These are phyloP conservation scores for Panonychus citri DNA, from an alignment of 1,140 invertebrate species.

Conservation along the genomic window DNA sequence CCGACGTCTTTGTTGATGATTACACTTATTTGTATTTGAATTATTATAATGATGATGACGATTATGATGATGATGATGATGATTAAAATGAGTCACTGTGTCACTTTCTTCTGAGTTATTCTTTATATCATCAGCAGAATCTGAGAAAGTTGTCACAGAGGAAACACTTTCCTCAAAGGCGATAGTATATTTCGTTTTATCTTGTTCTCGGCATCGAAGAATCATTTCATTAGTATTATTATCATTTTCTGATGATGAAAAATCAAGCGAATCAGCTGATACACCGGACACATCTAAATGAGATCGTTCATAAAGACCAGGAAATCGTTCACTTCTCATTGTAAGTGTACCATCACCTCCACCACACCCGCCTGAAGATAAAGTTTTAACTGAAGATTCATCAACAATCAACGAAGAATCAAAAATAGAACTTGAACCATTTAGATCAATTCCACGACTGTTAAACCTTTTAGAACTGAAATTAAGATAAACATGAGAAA, in stretches of 20 bases:
- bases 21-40: too few relatives aligned
- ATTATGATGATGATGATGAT: neutral
- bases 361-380: too few relatives aligned
- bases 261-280: conserved; percentile 74
- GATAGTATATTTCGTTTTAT: conserved; percentile 82
- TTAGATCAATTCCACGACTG: too few relatives aligned
- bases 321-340: too few relatives aligned
- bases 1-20: neutral
- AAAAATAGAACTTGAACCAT: too few relatives aligned
- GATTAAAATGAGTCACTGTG: neutral
- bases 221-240: conserved; percentile 39
- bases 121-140: conserved; percentile 14
- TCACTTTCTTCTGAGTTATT: neutral
- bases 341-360: too few relatives aligned
- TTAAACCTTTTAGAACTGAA: too few relatives aligned
- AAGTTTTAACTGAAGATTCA: too few relatives aligned
- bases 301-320: too few relatives aligned
- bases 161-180: conserved; percentile 56
- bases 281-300: neutral
- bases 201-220: conserved; percentile 47
- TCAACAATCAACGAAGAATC: too few relatives aligned
- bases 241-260: conserved; percentile 41
- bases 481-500: too few relatives aligned
- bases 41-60: neutral
- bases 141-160: conserved; percentile 21